Evolutionary conservation across 2,888 invertebrate genomes (phyloP).

Genomic region (Orchesellides sinensis): DNA sequence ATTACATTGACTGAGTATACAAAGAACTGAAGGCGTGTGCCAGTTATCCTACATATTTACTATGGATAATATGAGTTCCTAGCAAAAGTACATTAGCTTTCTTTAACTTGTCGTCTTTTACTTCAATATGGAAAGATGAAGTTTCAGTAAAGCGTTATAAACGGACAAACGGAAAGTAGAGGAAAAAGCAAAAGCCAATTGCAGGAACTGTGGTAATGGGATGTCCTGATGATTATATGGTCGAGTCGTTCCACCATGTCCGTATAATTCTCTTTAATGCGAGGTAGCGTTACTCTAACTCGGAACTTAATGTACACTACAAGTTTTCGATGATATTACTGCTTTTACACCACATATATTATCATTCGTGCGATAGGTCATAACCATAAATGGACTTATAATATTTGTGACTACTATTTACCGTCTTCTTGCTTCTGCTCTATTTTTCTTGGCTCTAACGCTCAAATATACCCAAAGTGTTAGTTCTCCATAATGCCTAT

Average conservation of each 20-base stretch:
- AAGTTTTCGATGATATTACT: not conserved
- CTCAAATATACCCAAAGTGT: too few relatives aligned
- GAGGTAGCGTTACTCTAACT: not conserved
- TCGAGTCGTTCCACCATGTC: conserved; percentile 37
- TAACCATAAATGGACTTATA: conserved; percentile 27
- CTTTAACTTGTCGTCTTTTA: conserved; percentile 8
- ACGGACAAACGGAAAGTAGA: conserved; percentile 24
- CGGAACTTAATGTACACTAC: not conserved
- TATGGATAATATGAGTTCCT: conserved; percentile 7
- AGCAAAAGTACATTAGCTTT: conserved; percentile 27
- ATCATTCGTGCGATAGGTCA: conserved; percentile 14
- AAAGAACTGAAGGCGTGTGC: not conserved
- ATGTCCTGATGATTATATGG: conserved; percentile 59
- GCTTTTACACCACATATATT: not conserved
- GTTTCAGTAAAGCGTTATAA: conserved; percentile 4
- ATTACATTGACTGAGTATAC: not conserved
- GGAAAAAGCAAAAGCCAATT: conserved; percentile 58
- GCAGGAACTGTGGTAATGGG: conserved; percentile 59
- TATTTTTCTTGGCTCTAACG: conserved; percentile 39
- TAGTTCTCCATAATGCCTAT: too few relatives aligned
- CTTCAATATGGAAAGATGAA: conserved; percentile 14
- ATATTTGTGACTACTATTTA: conserved; percentile 27
- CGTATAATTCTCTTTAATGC: not conserved
- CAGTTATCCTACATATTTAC: conserved; percentile 15
- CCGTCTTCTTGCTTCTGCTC: conserved; percentile 9